Evolutionary conservation across 2,888 invertebrate species (phyloP), one percentile per base, ranked within the genome.

Genomic region (Callinectes sapidus): DNA sequence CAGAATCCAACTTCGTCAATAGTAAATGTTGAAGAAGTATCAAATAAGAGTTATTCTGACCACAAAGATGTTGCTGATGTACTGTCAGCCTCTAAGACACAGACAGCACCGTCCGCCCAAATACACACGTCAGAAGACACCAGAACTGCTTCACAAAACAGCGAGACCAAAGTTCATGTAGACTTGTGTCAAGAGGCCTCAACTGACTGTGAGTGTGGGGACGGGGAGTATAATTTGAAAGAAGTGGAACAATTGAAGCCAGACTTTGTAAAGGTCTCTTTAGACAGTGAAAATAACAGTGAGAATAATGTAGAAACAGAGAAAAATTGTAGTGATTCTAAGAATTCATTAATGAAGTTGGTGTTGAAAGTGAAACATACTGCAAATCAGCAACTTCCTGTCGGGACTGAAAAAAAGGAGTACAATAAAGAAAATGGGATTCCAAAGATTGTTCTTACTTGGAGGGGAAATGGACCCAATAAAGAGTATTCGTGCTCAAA

Each of bases 401-500:
- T 88, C 6, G 85, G 48, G n/a, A 18, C 86, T 14, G 89, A 91
- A n/a, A 91, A 90, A 66, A 91, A 93, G 23, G 92, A 93, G 10
- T 39, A 85, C 14, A 90, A 91, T 61, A 93, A 91, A 54, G 90
- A 93, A 88, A 93, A 88, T 89, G 92, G 91, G 23, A 93, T 93
- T 85, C 92, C 92, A 89, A 93, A 93, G 89, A 93, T 93, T 61
- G 92, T 93, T 42, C 88, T 93, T 8, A 93, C 92, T 18, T 85
- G 88, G 2, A 91, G 18, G 42, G 92, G 92, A 23, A 89, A 89
- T 48, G 92, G 92, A 48, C 92, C 92, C n/a, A 93, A 93, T 23
- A 93, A 90, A 86, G 92, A 93, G 54, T 93, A 93, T 85, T 93
- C 91, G 88, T 93, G 92, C 92, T 93, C 92, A 93, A 93, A 93